Base-by-base conservation (phyloP, 2,113 vertebrate species). In the Telmatochromis bifrenatus region DNA sequence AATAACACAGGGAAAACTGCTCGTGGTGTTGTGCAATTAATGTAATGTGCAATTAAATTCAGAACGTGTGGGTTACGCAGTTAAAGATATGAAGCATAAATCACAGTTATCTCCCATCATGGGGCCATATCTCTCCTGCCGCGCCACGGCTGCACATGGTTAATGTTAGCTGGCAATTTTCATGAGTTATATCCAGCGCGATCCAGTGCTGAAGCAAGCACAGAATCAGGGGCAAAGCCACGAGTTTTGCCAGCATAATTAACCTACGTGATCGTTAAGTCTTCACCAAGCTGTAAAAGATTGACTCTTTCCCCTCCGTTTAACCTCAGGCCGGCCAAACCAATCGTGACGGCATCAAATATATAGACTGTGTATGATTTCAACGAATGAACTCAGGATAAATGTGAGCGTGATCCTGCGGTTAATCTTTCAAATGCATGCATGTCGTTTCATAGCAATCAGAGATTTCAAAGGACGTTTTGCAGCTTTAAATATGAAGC, bases 11-110 rank as follows among this genome's bases (percentile, higher is more conserved):
- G 42, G n/a, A 47, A 85, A 84, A 68, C 62, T 11, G 84, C 87
- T 90, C 51, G 7, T n/a, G 54, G 82, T 90, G 83, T 81, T 45
- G 3, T 23, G 73, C 73, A 77, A 77, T 77, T 77, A 77, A 77
- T 51, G 15, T 90, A 85, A 92, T 85, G 79, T 89, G 88, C 88
- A 90, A 79, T 95, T 87, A 93, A 55, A 42, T 60, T 80, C 5
- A 6, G 21, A 77, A 56, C 35, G 70, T 84, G 83, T 79, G 77
- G 26, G 79, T 90, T 86, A 83, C 75, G 54, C 31, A 19, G 85
- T 90, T 85, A 87, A 90, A 88, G 81, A 91, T 86, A 84, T 80
- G 68, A 86, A 47, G 81, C 86, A 90, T 93, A 87, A 92, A 92
- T 92, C 92, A 88, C 31, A 80, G 77, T 91, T 88, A 92, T 89